Conservation (phyloP, 1,140 invertebrate genomes). For the Ephestia elutella region DNA sequence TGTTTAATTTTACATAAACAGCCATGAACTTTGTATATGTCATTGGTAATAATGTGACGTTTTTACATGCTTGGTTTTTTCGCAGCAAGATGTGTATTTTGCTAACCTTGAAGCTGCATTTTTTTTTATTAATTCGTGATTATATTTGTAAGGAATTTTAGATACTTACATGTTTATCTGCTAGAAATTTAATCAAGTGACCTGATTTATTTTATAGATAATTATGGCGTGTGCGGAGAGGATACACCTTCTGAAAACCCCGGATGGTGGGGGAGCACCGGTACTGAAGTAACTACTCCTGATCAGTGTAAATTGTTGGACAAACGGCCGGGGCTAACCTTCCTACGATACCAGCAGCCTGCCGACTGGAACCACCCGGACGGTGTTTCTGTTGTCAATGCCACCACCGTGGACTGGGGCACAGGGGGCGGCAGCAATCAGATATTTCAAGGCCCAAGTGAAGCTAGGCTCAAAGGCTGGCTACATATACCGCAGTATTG, state of each 20-base stretch:
- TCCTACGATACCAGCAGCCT: constrained; percentile 89
- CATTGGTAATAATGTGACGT: too few relatives aligned
- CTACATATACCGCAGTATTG: constrained; percentile 83
- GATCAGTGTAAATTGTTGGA: constrained; percentile 87
- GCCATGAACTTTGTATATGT: too few relatives aligned
- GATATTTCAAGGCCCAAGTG: constrained; percentile 80
- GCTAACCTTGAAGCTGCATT: too few relatives aligned
- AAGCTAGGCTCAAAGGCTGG: constrained; percentile 85
- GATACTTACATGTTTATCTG: too few relatives aligned
- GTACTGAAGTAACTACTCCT: constrained; percentile 85
- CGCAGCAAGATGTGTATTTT: too few relatives aligned
- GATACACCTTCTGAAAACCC: constrained; percentile 84
- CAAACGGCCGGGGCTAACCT: constrained; percentile 89
- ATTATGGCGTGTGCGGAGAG: constrained; percentile 88
- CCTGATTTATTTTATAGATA: constrained; percentile 73
- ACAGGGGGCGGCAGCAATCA: constrained; percentile 80
- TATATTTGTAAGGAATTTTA: too few relatives aligned
- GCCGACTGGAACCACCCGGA: constrained; percentile 91
- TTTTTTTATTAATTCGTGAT: too few relatives aligned
- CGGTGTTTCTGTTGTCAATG: constrained; percentile 87
- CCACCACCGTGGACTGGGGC: constrained; percentile 86
- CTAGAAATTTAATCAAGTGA: constrained; percentile 5
- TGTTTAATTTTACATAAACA: too few relatives aligned
- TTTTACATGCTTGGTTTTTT: too few relatives aligned
- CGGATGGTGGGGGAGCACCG: constrained; percentile 92